phyloP scores from a whole-genome alignment of 2,113 vertebrate species.

The Pan paniscus region DNA sequence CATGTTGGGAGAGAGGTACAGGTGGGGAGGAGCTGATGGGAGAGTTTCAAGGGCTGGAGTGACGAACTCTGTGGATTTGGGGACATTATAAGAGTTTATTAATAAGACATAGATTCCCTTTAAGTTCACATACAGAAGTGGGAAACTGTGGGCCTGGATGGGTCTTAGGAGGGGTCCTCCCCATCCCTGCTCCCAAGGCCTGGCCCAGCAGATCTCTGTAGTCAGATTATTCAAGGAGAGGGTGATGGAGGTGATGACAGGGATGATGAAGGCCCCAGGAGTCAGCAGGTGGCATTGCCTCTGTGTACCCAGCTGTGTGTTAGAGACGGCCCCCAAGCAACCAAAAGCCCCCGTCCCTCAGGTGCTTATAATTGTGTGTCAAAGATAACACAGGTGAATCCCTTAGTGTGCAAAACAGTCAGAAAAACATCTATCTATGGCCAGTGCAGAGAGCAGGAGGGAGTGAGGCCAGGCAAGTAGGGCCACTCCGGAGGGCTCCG shows the following conservation, averaged over 20 bases:
- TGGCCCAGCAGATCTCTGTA: no score
- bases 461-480: background rate
- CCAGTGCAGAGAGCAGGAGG: no score
- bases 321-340: background rate
- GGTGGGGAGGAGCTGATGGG: background rate
- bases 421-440: background rate
- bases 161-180: no score
- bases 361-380: background rate
- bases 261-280: background rate
- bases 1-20: background rate
- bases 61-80: background rate
- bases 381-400: background rate
- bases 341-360: background rate
- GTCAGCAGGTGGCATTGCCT: background rate
- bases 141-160: background rate
- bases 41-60: background rate
- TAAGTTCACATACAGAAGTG: background rate
- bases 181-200: background rate
- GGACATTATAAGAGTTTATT: background rate
- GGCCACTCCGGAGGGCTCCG: background rate
- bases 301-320: rapidly evolving
- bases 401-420: background rate
- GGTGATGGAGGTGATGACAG: background rate
- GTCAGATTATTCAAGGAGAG: background rate
- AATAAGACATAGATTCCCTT: background rate